These are phyloP conservation scores for Tadarida brasiliensis DNA, from an alignment of 2,797 vertebrate species.

Conservation along the genomic window DNA sequence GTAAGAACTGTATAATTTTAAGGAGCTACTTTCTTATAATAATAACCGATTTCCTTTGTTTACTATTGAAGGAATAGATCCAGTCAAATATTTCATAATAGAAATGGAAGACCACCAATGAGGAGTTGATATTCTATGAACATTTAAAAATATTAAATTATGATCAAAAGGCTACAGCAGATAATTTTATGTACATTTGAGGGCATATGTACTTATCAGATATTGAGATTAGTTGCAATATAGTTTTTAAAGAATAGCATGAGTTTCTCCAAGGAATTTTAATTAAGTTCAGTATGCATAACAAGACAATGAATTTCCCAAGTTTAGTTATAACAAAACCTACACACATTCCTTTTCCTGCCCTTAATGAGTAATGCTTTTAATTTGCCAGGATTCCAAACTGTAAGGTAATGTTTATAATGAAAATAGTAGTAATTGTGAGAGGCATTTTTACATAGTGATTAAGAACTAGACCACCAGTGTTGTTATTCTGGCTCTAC, in stretches of 20 bases:
- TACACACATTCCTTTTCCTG: not conserved
- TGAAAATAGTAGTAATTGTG: conserved; percentile 10
- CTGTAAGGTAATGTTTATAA: not conserved
- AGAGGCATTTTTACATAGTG: not conserved
- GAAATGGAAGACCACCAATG: not conserved
- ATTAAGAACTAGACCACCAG: conserved; percentile 11
- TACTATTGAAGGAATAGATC: conserved; percentile 31
- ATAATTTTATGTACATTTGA: conserved; percentile 35
- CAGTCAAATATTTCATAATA: conserved; percentile 41
- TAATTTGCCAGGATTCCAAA: conserved; percentile 12
- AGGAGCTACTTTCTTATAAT: not conserved
- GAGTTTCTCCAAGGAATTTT: conserved; percentile 29
- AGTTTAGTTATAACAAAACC: conserved; percentile 23
- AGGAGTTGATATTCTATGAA: not conserved
- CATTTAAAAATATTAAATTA: conserved; percentile 47
- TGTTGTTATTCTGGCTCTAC: not conserved
- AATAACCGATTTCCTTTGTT: not conserved
- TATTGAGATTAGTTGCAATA: conserved; percentile 13
- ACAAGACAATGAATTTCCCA: conserved; percentile 30
- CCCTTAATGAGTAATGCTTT: conserved; percentile 30
- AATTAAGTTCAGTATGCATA: conserved; percentile 28
- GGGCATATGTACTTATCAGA: not conserved
- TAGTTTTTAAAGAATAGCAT: conserved; percentile 38
- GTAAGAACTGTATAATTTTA: conserved; percentile 9
- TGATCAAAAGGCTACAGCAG: not conserved